Evolutionary conservation across 2,888 invertebrate genomes (phyloP), one percentile per base, ranked within the genome.

Genomic region (Melinaea menophilus): DNA sequence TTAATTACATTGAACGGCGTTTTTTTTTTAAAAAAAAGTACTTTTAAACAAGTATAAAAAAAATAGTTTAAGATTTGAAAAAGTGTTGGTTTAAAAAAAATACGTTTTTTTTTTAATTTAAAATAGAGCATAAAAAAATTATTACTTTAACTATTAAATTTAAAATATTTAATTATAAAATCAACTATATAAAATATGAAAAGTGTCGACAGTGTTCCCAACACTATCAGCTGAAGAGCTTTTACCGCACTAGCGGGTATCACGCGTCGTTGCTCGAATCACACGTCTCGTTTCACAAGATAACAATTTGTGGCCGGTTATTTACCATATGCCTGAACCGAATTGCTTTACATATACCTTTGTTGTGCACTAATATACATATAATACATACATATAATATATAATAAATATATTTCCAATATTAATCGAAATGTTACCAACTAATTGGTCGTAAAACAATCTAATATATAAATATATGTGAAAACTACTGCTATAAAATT

Each of bases 271-370:
- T 90, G 87, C 80, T 73, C 86, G 85, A 84, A 90, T 90, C 90
- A 90, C 79, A 90, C 90, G 90, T 80, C 82, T 89, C 90, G 90
- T 88, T 90, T 88, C 90, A 87, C 90, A 89, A 90, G 90, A 90
- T 90, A 90, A 90, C 90, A 90, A 90, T 90, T 90, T 90, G 90
- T 79, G 85, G 81, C 85, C 85, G 82, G 81, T 88, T 90, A 90
- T 90, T 85, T 90, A 89, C 88, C 78, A 77, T 74, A 75, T 79
- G 85, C 84, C 82, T 86, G 85, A 81, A 79, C 82, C 81, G 83
- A 85, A 88, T 88, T 87, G 84, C 82, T 81, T 76, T 78, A 74
- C 74, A 74, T 66, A 54, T 61, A 34, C 63, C 35, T 56, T 72
- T 74, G 71, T 74, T 77, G 70, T 69, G 69, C 70, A 71, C 1